Evolutionary conservation across 2,888 invertebrate species (phyloP), one percentile per base, ranked within the genome.

Genomic region (Torymus auratus): DNA sequence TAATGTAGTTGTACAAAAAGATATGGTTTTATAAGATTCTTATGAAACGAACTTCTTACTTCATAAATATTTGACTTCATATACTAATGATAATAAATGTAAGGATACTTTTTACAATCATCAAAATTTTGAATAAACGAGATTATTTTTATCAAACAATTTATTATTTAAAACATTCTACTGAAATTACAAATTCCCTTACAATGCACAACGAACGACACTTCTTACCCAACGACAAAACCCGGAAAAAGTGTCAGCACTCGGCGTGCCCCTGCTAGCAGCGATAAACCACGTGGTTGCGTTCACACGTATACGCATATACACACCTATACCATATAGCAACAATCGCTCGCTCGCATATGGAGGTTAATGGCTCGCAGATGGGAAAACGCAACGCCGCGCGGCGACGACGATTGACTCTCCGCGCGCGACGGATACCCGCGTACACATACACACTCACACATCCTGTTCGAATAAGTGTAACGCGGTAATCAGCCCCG

Each of bases 321-420:
- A 41, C 7, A 41, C 41, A 41, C 41, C 41, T 41, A 28, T 28
- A 28, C 7, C 5, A 5, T 10, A 41, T 41, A 72, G 61, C 71
- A 68, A 60, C 67, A 72, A 80, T 76, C 77, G 23, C 83, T 41
- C 41, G 41, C 41, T 41, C 41, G 80, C 77, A 69, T 71, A 83
- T 78, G 68, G 83, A 85, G 84, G 84, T 85, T 85, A 84, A 85
- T 84, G 82, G 81, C 82, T 81, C 65, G 79, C 80, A 80, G 80
- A 84, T 82, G 83, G 81, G 75, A 74, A 80, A 80, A 65, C 55
- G 61, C 53, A 41, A 41, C 41, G 41, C 7, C 7, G 41, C 28
- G 3, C 13, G 52, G 41, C 28, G 11, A 14, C 58, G 50, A 20
- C 41, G 55, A 41, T 56, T 62, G 41, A 62, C 55, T 60, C 52